These are phyloP conservation scores for Muscina levida DNA, from an alignment of 2,888 invertebrate genomes.

Conservation along the genomic window DNA sequence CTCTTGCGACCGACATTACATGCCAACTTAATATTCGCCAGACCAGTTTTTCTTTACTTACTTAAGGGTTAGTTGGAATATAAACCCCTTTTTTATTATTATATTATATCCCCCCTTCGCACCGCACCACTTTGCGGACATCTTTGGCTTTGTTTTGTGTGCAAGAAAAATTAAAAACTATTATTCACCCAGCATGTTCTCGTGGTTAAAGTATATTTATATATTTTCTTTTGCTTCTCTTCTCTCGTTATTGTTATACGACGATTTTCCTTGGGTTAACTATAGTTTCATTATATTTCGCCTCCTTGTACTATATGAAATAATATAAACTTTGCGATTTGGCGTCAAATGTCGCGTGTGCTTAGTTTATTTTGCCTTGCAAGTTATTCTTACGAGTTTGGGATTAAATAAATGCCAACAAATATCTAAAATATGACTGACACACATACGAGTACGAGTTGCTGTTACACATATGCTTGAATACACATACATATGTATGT, in stretches of 20 bases:
- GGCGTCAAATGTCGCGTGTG: slow-evolving; percentile 52
- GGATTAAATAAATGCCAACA: slow-evolving; percentile 35
- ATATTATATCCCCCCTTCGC: not conserved
- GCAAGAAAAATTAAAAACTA: slow-evolving; percentile 51
- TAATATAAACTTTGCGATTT: slow-evolving; percentile 49
- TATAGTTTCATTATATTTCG: not conserved
- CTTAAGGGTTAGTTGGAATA: slow-evolving; percentile 32
- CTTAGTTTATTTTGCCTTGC: slow-evolving; percentile 16
- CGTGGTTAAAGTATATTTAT: slow-evolving; percentile 58
- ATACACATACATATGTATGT: not conserved
- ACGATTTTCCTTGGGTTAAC: not conserved
- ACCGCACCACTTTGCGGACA: too few relatives aligned
- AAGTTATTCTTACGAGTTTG: not conserved
- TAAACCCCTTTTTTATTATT: slow-evolving; percentile 37
- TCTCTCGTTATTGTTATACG: slow-evolving; percentile 14
- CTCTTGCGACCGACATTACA: too few relatives aligned
- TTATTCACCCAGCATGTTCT: slow-evolving; percentile 61
- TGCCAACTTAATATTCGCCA: too few relatives aligned
- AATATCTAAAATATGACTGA: slow-evolving; percentile 32
- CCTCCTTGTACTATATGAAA: not conserved
- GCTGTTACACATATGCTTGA: too few relatives aligned
- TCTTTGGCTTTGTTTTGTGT: not conserved
- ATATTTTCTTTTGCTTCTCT: slow-evolving; percentile 18
- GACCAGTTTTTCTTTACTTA: not conserved
- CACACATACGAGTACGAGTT: too few relatives aligned